Conservation (phyloP, 2,888 invertebrate species). For the Rugalucina vietnamica region DNA sequence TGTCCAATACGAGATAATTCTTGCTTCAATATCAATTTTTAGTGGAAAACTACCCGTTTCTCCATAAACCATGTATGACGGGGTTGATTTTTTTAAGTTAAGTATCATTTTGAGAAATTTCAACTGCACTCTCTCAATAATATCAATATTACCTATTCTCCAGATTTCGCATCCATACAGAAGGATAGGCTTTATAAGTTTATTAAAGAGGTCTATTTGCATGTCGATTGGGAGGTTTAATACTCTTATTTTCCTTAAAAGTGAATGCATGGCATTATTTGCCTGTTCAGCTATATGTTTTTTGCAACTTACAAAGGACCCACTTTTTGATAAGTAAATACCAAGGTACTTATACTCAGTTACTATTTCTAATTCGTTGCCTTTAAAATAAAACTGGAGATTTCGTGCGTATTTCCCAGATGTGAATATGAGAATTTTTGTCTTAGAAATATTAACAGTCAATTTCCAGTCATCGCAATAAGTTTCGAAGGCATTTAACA, state of each 20-base stretch:
- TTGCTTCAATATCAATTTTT: not conserved
- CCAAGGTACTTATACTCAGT: not conserved
- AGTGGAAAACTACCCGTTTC: not conserved
- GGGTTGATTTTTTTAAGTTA: not conserved
- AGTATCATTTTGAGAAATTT: not conserved
- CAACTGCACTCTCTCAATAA: not conserved
- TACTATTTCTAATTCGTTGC: not conserved
- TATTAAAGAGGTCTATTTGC: not conserved
- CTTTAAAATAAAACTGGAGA: not conserved
- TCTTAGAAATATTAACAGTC: not conserved
- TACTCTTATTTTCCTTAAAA: not conserved
- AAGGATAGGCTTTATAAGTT: not conserved
- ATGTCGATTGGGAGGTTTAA: not conserved
- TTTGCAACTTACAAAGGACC: not conserved
- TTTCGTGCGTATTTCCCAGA: not conserved
- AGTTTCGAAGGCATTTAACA: not conserved
- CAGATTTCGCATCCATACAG: not conserved
- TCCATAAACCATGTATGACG: not conserved
- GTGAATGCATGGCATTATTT: not conserved
- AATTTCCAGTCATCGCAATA: conserved; percentile 23
- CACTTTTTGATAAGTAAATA: not conserved
- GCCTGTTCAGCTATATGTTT: not conserved
- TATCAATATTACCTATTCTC: not conserved
- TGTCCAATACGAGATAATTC: not conserved
- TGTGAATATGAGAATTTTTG: not conserved